phyloP scores from a whole-genome alignment of 2,888 invertebrate species.

The Willowsia nigromaculata region DNA sequence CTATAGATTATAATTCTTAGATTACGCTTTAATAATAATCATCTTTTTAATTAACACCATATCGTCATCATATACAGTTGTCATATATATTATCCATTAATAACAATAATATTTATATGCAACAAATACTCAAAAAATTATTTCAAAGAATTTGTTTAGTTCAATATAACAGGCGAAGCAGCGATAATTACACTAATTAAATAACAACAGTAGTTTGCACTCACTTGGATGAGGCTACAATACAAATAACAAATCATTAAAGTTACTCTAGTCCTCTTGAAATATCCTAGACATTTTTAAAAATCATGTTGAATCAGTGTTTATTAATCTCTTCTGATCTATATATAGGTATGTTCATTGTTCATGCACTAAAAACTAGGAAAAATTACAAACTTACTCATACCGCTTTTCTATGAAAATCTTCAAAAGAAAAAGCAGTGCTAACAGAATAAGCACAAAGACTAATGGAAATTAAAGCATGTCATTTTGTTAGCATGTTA shows the following conservation, averaged over 20 bases:
- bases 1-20: conserved; percentile 38
- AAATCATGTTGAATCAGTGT: no score
- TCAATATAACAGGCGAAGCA: neutral
- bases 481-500: neutral
- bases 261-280: no score
- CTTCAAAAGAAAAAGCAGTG: neutral
- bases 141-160: neutral
- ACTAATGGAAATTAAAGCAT: neutral
- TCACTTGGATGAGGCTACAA: no score
- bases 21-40: neutral
- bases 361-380: no score
- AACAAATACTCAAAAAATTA: neutral
- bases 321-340: no score
- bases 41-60: neutral
- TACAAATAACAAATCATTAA: no score
- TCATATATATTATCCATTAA: neutral
- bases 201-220: no score
- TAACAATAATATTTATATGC: neutral
- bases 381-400: no score
- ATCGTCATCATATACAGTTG: neutral
- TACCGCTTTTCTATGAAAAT: neutral
- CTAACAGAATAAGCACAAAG: neutral
- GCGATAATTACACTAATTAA: neutral
- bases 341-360: no score
- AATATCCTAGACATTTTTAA: no score